phyloP scores from a whole-genome alignment of 2,113 vertebrate genomes.

The Camelus dromedarius region DNA sequence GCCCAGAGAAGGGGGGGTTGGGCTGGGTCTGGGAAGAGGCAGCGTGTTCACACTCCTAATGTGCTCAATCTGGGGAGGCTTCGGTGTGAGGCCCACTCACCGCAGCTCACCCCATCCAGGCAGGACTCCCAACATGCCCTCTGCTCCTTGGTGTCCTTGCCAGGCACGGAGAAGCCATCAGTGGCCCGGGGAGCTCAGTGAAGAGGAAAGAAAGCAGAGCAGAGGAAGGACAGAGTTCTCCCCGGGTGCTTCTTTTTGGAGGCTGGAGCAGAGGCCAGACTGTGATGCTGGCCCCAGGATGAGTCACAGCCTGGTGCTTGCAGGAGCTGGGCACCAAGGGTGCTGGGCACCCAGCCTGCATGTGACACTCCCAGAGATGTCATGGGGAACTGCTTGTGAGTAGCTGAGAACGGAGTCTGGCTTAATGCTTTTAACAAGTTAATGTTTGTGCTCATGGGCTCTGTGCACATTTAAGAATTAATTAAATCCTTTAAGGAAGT shows the following conservation, averaged over 20 bases:
- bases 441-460: conserved; percentile 76
- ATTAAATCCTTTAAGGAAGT: conserved; percentile 84
- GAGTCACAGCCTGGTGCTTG: background rate
- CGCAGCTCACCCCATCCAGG: background rate
- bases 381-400: conserved; percentile 32
- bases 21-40: background rate
- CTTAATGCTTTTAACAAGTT: conserved; percentile 80
- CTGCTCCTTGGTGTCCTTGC: conserved; percentile 22
- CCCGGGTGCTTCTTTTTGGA: background rate
- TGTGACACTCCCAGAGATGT: conserved; percentile 56
- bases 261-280: background rate
- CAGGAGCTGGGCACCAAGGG: background rate
- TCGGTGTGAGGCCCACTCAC: background rate
- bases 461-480: conserved; percentile 81
- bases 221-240: background rate
- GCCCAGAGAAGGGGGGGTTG: background rate
- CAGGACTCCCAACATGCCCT: background rate
- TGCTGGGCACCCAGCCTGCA: background rate
- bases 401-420: conserved; percentile 70
- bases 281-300: background rate
- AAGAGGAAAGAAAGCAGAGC: conserved; percentile 20
- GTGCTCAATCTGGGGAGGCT: conserved; percentile 70
- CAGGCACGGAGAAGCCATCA: conserved; percentile 52
- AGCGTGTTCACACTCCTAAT: background rate
- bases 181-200: conserved; percentile 46